Base-by-base conservation (phyloP, 2,113 vertebrate genomes). In the Hemiprocne comata region DNA sequence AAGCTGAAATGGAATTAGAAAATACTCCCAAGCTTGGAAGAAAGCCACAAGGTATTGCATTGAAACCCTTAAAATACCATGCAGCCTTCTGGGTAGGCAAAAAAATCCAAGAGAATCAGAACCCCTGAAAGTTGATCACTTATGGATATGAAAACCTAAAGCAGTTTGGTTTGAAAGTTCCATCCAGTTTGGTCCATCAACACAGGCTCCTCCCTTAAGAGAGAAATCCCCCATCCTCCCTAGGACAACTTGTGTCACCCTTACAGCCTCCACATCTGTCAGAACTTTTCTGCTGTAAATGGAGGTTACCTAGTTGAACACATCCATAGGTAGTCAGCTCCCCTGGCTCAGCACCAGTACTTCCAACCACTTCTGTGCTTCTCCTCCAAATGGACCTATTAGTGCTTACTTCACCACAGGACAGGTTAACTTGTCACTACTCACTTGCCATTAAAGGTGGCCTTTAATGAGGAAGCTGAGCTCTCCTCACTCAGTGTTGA, bases 221-320 rank as follows among this genome's bases (percentile, higher is more conserved):
- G 5, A 81, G 15, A 40, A 62, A 60, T 17, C 17, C 6, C 3
- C 4, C 19, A 62, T 3, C 0, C 0, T 62, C 36, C 13, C 13
- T 18, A 89, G 55, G 28, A 44, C 20, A 57, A 31, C 8, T 20
- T 69, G 11, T 48, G 29, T 58, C 72, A 89, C 16, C 15, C 36
- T 61, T 57, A 55, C 0, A 21, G 64, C 24, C 36, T 73, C 36
- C 1, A 0, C 9, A 58, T 16, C 18, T 58, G 36, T 18, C 42
- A 81, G 33, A 92, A 81, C 25, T 65, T 11, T 58, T 58, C 44
- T 57, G 38, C 17, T 28, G 14, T 6, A 50, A 78, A 67, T 4
- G 4, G 74, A 87, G 64, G 34, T 25, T n/a, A 65, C 6, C 20
- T 61, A 46, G 20, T 11, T 44, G n/a, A 91, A 74, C 28, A 70